Base-by-base conservation (phyloP, 2,797 vertebrate species). In the Sebastes matsubarae region DNA sequence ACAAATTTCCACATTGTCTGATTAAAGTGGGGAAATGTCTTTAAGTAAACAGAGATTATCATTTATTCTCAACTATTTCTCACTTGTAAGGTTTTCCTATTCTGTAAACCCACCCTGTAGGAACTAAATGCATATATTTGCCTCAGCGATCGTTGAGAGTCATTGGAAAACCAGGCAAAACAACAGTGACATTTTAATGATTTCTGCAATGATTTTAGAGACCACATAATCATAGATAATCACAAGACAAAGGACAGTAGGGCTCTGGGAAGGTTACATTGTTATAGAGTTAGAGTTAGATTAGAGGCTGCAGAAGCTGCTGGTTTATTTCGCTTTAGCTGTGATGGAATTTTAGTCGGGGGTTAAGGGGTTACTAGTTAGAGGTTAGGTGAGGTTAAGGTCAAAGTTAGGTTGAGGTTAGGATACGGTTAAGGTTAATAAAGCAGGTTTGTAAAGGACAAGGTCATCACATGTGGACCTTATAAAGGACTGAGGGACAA, bases 261-360 rank as follows among this genome's bases (percentile, higher is more conserved):
- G 88, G 85, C 77, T 90, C 70, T 88, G 80, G 94, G 90, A 88
- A 71, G 84, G 90, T 96, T 94, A 92, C 1, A 67, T 90, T 94
- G 96, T 97, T 97, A 96, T 13, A 70, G 94, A 94, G 75, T 94
- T 93, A 90, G 91, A 87, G 72, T 85, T 92, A 85, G 75, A 91
- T 95, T 95, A 94, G 93, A 92, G 95, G 95, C 87, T 96, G 96
- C 96, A 96, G 91, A 95, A 92, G 95, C 93, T 88, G 84, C 71
- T 70, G 80, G 55, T 88, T 91, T 89, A 83, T 77, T 87, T 83
- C 60, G 84, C 87, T 93, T 92, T 82, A 87, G 88, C 86, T 70
- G 67, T 82, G 69, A 87, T 88, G 87, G 71, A 14, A 70, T 84
- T 92, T 92, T 91, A 89, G 92, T 91, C 29, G 24, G 89, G 82